Base-by-base conservation (phyloP, 2,797 vertebrate species). In the Cynopterus sphinx region DNA sequence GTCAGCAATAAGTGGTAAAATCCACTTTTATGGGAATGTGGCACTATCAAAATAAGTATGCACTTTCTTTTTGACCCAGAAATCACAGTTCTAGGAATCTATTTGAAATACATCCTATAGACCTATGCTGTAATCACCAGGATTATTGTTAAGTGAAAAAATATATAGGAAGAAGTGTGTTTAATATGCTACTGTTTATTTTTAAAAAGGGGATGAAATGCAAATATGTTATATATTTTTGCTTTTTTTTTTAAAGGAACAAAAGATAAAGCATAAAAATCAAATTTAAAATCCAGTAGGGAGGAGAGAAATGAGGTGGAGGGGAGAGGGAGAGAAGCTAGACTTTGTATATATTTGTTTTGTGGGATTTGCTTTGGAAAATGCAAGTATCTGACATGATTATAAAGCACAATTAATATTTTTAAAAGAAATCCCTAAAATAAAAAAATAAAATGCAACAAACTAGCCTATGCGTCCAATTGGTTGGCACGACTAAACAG, bases 371-470 rank as follows among this genome's bases (percentile, higher is more conserved):
- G 39, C 82, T 89, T 78, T 86, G 57, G 9, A 53, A 78, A 19
- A 43, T 33, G 41, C n/a, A 75, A 84, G 33, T 73, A 73, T 49
- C 26, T 61, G 61, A 86, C 26, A 51, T 55, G 81, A 87, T 82
- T 46, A 83, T 49, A 86, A 82, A 71, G 31, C 16, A 68, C 22
- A 87, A 51, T 39, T 77, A 88, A 78, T 81, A 90, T 43, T 77
- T 89, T 57, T 26, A 7, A 63, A 94, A 94, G 55, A 77, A 51
- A 55, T 63, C 12, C 19, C 51, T 87, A 84, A 90, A 74, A 19
- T 78, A 28, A 85, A 95, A 95, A 75, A 85, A 22, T 16, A 61
- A 91, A 86, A 83, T 39, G 6, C 77, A 83, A 67, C 7, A 78
- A 65, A 46, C 22, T 19, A 87, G 46, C 24, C 51, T 28, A 17